Base-by-base conservation (phyloP, 2,113 vertebrate genomes). In the Aix galericulata region DNA sequence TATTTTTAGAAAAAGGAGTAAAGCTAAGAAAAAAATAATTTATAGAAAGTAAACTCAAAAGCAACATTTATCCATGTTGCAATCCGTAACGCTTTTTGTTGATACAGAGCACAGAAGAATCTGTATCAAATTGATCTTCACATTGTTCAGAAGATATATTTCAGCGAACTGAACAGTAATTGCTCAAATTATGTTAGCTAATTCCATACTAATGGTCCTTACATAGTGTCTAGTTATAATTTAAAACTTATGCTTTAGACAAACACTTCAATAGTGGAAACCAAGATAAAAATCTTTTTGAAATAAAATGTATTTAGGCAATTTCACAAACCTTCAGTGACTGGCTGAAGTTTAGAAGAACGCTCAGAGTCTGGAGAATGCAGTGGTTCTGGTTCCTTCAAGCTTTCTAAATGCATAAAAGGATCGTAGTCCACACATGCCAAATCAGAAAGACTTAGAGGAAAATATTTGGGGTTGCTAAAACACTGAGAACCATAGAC, bases 401-500 rank as follows among this genome's bases (percentile, higher is more conserved):
- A 97, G 96, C 97, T 99, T 98, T 99, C 99, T 95, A 99, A 98
- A 80, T 98, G 98, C 95, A 99, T 98, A 97, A 99, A 99, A 29
- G 99, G 99, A 98, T 99, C 99, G 9, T 99, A 99, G 96, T 99
- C 99, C 42, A 98, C 95, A 97, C 98, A 99, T 38, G 97, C 97
- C 96, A 99, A 98, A 97, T 99, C 99, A 40, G 99, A 99, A 91
- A 99, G 98, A 90, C 99, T 99, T 91, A 99, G 94, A 32, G 99
- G 99, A 97, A 99, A 99, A 97, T 99, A 99, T 91, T 98, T 98
- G 17, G 98, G 97, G 93, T 98, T 99, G 98, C 88, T 99, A 96
- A 99, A 99, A 96, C 98, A 98, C 90, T 99, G 99, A n/a, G 99
- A 98, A 77, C 99, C 99, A 86, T 99, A 99, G 73, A 99, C 99